phyloP scores from a whole-genome alignment of 2,888 invertebrate genomes.

The Spodoptera exigua region DNA sequence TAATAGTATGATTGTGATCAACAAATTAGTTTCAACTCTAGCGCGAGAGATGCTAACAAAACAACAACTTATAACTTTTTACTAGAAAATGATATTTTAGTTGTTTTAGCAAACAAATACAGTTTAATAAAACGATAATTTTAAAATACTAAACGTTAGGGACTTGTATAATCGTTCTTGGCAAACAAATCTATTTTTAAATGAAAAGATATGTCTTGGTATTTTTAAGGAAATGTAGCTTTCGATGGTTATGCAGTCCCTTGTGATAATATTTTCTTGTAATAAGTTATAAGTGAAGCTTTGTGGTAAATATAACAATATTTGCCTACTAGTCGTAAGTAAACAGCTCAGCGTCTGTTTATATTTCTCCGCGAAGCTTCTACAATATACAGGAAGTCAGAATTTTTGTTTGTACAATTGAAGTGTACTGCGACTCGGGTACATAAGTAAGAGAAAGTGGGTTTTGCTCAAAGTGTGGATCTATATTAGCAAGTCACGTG shows the following conservation, averaged over 20 bases:
- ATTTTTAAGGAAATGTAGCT: not conserved
- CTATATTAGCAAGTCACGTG: conserved; percentile 82
- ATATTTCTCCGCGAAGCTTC: conserved; percentile 22
- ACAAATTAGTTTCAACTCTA: conserved; percentile 11
- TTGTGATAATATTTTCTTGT: conserved; percentile 20
- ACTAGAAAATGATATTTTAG: conserved; percentile 22
- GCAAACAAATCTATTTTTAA: conserved; percentile 20
- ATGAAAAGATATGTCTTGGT: not conserved
- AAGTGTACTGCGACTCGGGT: conserved; percentile 45
- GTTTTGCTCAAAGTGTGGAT: conserved; percentile 84
- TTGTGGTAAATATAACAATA: conserved; percentile 19
- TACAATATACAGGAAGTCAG: conserved; percentile 17
- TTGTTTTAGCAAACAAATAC: conserved; percentile 3
- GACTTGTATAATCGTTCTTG: not conserved
- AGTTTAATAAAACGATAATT: not conserved
- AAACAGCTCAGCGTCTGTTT: not conserved
- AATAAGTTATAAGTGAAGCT: conserved; percentile 29
- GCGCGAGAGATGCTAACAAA: conserved; percentile 5
- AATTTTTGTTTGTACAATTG: conserved; percentile 32
- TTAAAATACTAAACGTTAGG: conserved; percentile 1
- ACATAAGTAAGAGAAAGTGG: conserved; percentile 82
- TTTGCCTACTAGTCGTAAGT: conserved; percentile 4
- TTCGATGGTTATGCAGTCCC: not conserved
- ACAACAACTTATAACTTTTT: conserved; percentile 40
- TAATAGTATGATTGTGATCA: too few relatives aligned